Evolutionary conservation across 2,113 vertebrate species (phyloP).

Genomic region (Chunga burmeisteri): DNA sequence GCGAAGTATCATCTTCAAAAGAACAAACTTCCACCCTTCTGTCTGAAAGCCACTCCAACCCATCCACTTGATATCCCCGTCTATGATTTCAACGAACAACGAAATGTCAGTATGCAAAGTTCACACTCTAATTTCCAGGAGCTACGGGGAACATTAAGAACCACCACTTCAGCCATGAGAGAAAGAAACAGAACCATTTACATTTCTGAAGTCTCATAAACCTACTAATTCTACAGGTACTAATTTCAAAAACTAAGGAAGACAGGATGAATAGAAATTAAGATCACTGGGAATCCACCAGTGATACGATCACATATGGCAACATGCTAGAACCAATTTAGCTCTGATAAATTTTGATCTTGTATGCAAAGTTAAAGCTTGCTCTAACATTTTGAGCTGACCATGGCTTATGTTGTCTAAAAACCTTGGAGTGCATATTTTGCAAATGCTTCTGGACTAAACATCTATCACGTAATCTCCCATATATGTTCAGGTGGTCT

Average conservation of each 20-base stretch:
- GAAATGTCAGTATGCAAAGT: neutral
- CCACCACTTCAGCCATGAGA: neutral
- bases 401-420: neutral
- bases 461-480: neutral
- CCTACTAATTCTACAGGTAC: neutral
- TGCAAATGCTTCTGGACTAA: neutral
- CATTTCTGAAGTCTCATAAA: neutral
- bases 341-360: neutral
- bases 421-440: neutral
- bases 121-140: neutral
- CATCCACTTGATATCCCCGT: fast-evolving
- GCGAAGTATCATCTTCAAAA: neutral
- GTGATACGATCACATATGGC: neutral
- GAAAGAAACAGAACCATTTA: neutral
- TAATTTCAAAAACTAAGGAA: neutral
- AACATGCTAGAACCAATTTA: neutral
- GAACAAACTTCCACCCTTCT: neutral
- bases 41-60: neutral
- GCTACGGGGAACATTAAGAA: neutral
- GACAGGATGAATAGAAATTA: neutral
- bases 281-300: neutral
- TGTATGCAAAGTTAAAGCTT: neutral
- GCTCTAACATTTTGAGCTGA: neutral
- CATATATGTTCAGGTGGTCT: neutral
- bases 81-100: fast-evolving